Evolutionary conservation across 1,140 invertebrate species (phyloP).

Genomic region (Drosophila nebulosa): DNA sequence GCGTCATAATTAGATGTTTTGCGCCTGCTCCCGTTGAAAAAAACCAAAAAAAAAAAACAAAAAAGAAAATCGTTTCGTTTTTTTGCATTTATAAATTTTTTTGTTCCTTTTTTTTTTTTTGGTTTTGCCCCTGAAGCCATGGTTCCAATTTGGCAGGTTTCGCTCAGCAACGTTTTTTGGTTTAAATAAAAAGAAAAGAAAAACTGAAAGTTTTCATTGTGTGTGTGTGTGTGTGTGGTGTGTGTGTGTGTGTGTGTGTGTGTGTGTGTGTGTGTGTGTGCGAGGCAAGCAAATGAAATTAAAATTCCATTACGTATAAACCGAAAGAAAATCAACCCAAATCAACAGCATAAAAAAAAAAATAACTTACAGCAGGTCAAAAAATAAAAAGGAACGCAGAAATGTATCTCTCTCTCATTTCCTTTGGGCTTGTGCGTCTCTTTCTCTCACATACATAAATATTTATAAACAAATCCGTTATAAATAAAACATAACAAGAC

Average conservation of each 20-base stretch:
- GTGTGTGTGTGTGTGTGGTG: neutral
- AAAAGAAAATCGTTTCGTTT: slow-evolving; percentile 1
- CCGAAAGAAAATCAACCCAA: slow-evolving; percentile 46
- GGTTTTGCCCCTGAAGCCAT: neutral
- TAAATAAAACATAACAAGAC: slow-evolving; percentile 70
- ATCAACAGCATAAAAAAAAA: slow-evolving; percentile 37
- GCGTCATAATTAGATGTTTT: slow-evolving; percentile 68
- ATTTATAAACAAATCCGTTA: slow-evolving; percentile 77
- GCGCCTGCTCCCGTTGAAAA: slow-evolving; percentile 28
- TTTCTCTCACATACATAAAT: slow-evolving; percentile 43
- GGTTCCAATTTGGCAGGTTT: slow-evolving; percentile 10
- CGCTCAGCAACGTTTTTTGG: neutral
- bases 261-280: too few species aligned
- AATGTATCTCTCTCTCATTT: slow-evolving; percentile 13
- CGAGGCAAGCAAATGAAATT: slow-evolving; percentile 44
- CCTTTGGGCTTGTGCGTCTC: neutral
- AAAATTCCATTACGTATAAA: slow-evolving; percentile 55
- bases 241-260: neutral
- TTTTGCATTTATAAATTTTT: slow-evolving; percentile 1
- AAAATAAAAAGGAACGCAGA: slow-evolving; percentile 6
- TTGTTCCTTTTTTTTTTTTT: neutral
- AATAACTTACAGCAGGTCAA: slow-evolving; percentile 38
- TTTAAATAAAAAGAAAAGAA: neutral
- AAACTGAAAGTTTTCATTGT: slow-evolving; percentile 19
- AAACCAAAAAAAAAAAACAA: slow-evolving; percentile 20